A percentile compares a stretch with the other conserved stretches of the same genome.
Evolutionary conservation across 2,888 invertebrate genomes (phyloP).

Genomic region (Mactromeris polynyma): DNA sequence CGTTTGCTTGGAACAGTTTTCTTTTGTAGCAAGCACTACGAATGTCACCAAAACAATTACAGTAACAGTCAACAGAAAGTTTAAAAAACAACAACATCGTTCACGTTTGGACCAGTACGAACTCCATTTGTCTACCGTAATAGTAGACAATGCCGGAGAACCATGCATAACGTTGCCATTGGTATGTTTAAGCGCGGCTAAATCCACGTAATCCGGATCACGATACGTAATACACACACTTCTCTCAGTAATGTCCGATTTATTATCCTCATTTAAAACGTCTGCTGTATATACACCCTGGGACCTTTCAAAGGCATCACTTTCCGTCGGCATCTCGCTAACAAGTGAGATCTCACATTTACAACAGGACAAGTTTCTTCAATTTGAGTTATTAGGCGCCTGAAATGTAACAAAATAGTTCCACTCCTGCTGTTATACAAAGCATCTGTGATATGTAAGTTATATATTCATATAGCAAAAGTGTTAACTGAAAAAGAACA

Average conservation of each 20-base stretch:
- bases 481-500: not conserved
- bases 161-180: conserved; percentile 6
- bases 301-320: conserved; percentile 18
- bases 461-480: not conserved
- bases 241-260: conserved; percentile 29
- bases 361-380: not conserved
- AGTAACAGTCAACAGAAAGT: conserved; percentile 56
- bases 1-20: conserved; percentile 11
- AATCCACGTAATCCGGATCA: conserved; percentile 50
- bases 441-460: not conserved
- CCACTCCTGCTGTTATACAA: not conserved
- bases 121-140: conserved; percentile 61
- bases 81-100: conserved; percentile 67
- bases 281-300: conserved; percentile 56
- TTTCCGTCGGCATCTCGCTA: conserved; percentile 20
- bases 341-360: not conserved
- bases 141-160: conserved; percentile 55
- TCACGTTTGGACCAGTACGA: conserved; percentile 67
- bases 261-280: conserved; percentile 32
- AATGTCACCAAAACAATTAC: conserved; percentile 54
- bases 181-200: conserved; percentile 34
- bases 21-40: conserved; percentile 60
- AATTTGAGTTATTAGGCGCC: conserved; percentile 12
- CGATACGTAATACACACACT: conserved; percentile 45
- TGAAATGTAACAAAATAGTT: conserved; percentile 9